Percentiles rank a stretch among this genome's conserved stretches.
Evolutionary conservation across 2,797 vertebrate genomes (phyloP).

Genomic region (Thaleichthys pacificus): DNA sequence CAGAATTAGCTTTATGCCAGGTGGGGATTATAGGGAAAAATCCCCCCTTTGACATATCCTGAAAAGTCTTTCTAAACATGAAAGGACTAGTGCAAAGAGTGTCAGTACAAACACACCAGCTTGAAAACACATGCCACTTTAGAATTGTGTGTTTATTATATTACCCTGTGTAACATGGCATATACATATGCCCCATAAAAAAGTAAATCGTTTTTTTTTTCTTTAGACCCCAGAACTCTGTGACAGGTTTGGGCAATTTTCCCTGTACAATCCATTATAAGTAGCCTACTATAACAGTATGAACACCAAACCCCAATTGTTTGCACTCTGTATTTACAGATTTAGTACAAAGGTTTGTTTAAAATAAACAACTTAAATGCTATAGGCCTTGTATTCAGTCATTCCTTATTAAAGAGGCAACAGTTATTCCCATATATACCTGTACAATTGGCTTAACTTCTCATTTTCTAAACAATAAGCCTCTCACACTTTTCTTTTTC

Average conservation of each 20-base stretch:
- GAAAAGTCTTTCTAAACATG: slow-evolving; percentile 70
- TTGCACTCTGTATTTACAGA: too few relatives aligned
- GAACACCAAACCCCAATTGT: slow-evolving; percentile 23
- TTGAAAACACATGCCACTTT: slow-evolving; percentile 48
- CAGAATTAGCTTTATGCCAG: slow-evolving; percentile 65
- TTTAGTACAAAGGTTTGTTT: too few relatives aligned
- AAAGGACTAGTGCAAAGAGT: slow-evolving; percentile 55
- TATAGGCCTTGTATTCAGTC: too few relatives aligned
- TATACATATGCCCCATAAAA: not conserved
- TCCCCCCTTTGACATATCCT: slow-evolving; percentile 69
- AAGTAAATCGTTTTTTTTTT: not conserved
- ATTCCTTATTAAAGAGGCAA: too few relatives aligned
- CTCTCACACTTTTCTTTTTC: too few relatives aligned
- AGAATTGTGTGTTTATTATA: slow-evolving; percentile 9
- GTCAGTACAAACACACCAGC: slow-evolving; percentile 42
- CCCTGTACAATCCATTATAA: slow-evolving; percentile 45
- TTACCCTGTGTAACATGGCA: too few relatives aligned
- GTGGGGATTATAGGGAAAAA: slow-evolving; percentile 75
- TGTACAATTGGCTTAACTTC: too few relatives aligned
- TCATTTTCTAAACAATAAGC: too few relatives aligned
- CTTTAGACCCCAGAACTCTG: not conserved
- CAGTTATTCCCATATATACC: too few relatives aligned
- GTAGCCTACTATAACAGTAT: not conserved
- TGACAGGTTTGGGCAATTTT: slow-evolving; percentile 45
- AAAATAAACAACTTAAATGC: too few relatives aligned